phyloP scores from a whole-genome alignment of 1,140 invertebrate genomes.

The Drosophila orena region DNA sequence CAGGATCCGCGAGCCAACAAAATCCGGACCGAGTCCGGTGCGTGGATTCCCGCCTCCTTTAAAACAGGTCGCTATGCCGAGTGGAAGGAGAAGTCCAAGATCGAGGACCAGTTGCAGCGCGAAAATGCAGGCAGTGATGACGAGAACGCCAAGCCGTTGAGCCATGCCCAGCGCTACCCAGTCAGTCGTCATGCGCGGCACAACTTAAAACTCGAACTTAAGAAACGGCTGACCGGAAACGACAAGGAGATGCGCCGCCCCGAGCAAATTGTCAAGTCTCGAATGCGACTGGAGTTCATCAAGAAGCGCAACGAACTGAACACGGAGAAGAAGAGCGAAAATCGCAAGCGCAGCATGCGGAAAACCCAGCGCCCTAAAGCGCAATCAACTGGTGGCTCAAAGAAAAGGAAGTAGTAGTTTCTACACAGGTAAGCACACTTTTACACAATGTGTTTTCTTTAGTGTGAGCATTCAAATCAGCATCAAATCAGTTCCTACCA shows the following conservation, averaged over 20 bases:
- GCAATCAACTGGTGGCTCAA: conserved; percentile 35
- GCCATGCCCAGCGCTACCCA: conserved; percentile 83
- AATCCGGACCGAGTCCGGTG: conserved; percentile 97
- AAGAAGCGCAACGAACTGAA: conserved; percentile 73
- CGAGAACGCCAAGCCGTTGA: conserved; percentile 72
- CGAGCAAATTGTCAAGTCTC: conserved; percentile 90
- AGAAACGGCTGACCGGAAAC: conserved; percentile 80
- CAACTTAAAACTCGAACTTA: conserved; percentile 87
- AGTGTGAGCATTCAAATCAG: too few species aligned
- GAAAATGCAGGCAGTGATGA: conserved; percentile 87
- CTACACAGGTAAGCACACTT: background rate
- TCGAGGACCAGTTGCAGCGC: conserved; percentile 87
- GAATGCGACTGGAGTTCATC: conserved; percentile 84
- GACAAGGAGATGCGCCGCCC: conserved; percentile 88
- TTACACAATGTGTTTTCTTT: too few species aligned
- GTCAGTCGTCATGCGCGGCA: conserved; percentile 87
- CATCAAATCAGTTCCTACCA: too few species aligned
- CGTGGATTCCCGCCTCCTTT: conserved; percentile 96
- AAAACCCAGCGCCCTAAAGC: conserved; percentile 64
- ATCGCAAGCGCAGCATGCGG: conserved; percentile 80
- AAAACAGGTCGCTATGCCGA: conserved; percentile 95
- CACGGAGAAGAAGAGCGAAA: conserved; percentile 58
- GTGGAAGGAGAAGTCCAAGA: conserved; percentile 94
- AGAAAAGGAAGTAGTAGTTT: conserved; percentile 51
- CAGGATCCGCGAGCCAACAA: conserved; percentile 90